Evolutionary conservation across 2,797 vertebrate genomes (phyloP), one percentile per base, ranked within the genome.

Genomic region (Mormyrops boulengeri): DNA sequence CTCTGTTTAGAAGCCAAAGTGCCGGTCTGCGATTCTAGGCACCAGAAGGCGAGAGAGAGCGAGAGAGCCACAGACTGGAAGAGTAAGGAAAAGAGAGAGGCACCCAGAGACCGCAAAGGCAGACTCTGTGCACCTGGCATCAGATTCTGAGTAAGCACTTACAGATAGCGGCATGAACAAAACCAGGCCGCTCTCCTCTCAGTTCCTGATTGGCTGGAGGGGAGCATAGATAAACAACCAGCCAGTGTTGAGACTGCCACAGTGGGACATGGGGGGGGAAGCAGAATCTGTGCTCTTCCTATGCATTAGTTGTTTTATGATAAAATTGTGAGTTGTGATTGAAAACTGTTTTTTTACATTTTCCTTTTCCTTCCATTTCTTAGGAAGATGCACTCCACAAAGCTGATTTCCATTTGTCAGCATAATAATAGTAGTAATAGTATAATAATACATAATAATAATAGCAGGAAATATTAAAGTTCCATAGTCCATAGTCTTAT

Each of bases 1-100:
- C 92, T 94, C 92, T 94, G 93, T 94, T 93, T 91, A 90, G 88
- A 91, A 91, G 93, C 93, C 94, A 94, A 92, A 91, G 90, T 87
- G 88, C 80, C 89, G 84, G 49, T 8, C 88, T 60, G 49, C 53
- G 89, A 88, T 91, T 90, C 84, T 47, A 89, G 12, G 88, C 90
- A 85, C 4, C 50, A 91, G 88, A 49, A 89, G 84, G 85, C 77
- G 60, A 47, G 53, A 55, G 86, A 82, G 66, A 55, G 1, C 87
- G 34, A 82, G 17, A 69, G 80, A 87, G 85, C n/a, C 14, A 34
- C 60, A 62, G 22, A 88, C 41, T 22, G n/a, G 41, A 38, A 80
- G 50, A 86, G 88, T 34, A 66, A 80, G 84, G 85, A 19, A 89
- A 87, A 41, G 17, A 66, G 44, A 69, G 73, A 30, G 47, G 88